phyloP scores from a whole-genome alignment of 2,113 vertebrate genomes.

The Morone chrysops region DNA sequence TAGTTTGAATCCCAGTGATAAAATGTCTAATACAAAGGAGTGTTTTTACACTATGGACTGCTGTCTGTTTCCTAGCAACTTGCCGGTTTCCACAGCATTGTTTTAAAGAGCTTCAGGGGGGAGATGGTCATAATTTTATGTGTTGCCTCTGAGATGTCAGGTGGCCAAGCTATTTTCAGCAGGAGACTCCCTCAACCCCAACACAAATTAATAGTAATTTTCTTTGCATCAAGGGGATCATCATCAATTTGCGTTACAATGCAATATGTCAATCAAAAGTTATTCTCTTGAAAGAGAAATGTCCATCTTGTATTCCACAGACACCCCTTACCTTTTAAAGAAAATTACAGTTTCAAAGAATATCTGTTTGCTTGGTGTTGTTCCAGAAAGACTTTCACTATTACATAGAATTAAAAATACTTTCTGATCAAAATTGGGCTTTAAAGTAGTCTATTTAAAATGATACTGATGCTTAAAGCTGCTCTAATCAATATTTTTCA shows the following conservation, averaged over 20 bases:
- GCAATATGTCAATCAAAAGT: slow-evolving; percentile 55
- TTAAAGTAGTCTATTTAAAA: slow-evolving; percentile 4
- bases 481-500: not conserved
- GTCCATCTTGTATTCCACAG: slow-evolving; percentile 43
- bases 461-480: not conserved
- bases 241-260: slow-evolving; percentile 62
- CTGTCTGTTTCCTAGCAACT: slow-evolving; percentile 84
- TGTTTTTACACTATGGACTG: slow-evolving; percentile 47
- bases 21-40: slow-evolving; percentile 35
- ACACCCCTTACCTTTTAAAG: slow-evolving; percentile 23
- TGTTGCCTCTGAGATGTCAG: slow-evolving; percentile 61
- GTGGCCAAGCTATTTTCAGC: slow-evolving; percentile 60
- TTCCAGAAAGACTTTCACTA: not conserved
- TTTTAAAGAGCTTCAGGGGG: slow-evolving; percentile 58
- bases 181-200: slow-evolving; percentile 61
- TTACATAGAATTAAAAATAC: slow-evolving; percentile 11
- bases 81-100: slow-evolving; percentile 60
- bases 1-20: slow-evolving; percentile 42
- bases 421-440: not conserved
- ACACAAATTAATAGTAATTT: slow-evolving; percentile 73
- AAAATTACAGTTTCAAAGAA: slow-evolving; percentile 1
- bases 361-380: slow-evolving; percentile 1
- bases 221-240: slow-evolving; percentile 57
- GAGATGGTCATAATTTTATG: slow-evolving; percentile 58
- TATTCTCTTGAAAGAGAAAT: slow-evolving; percentile 39